Evolutionary conservation across 1,140 invertebrate genomes (phyloP).

Genomic region (Aleiodes sp.): DNA sequence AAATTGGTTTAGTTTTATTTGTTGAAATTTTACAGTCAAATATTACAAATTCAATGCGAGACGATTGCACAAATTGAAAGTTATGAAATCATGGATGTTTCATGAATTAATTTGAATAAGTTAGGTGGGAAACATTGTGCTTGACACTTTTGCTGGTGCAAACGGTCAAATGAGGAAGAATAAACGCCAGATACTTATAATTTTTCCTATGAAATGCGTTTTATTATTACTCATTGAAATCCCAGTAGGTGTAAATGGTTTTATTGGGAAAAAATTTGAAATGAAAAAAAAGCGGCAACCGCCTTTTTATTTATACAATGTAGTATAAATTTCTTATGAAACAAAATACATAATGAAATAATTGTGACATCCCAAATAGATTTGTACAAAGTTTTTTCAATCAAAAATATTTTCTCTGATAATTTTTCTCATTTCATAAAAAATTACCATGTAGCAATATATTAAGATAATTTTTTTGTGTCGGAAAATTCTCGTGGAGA

Average conservation of each 20-base stretch:
- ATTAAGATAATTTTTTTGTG: neutral
- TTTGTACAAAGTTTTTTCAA: conserved; percentile 9
- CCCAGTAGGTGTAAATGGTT: neutral
- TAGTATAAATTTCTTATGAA: neutral
- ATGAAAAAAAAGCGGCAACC: too few relatives aligned
- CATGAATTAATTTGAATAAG: neutral
- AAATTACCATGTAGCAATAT: neutral
- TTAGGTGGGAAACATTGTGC: neutral
- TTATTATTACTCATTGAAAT: neutral
- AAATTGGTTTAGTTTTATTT: too few relatives aligned
- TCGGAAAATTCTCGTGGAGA: neutral
- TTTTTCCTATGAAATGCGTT: neutral
- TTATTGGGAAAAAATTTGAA: too few relatives aligned
- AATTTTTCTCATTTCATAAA: neutral
- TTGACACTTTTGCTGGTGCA: neutral
- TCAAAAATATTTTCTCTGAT: neutral
- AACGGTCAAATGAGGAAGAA: neutral
- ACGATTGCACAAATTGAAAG: neutral
- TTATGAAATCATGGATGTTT: neutral
- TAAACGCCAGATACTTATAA: neutral
- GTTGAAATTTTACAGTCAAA: too few relatives aligned
- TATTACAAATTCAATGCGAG: neutral
- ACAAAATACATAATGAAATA: neutral
- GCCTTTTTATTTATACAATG: conserved; percentile 2
- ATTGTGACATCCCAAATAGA: neutral